phyloP scores from a whole-genome alignment of 2,888 invertebrate genomes.

The Adineta ricciae region DNA sequence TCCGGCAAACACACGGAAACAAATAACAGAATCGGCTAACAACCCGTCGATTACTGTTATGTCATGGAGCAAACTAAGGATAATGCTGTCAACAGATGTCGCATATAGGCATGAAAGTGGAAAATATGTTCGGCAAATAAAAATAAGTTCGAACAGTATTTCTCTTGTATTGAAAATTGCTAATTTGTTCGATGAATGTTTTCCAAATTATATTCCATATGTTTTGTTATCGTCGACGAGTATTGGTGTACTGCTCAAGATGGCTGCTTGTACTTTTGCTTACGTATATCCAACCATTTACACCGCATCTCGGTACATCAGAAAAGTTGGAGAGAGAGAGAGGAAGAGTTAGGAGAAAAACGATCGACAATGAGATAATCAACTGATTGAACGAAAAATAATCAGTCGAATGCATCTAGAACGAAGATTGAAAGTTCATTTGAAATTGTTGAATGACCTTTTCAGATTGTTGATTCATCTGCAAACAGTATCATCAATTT shows the following conservation, averaged over 20 bases:
- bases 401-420: neutral
- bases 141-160: too few relatives aligned
- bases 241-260: neutral
- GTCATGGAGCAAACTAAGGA: too few relatives aligned
- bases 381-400: neutral
- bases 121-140: too few relatives aligned
- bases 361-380: neutral
- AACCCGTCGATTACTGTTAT: neutral
- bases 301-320: neutral
- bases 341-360: neutral
- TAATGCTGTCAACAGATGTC: neutral
- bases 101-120: neutral
- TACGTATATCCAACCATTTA: neutral
- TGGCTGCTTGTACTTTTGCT: neutral
- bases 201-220: too few relatives aligned
- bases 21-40: neutral
- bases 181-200: neutral
- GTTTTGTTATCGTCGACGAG: neutral
- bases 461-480: constrained; percentile 9
- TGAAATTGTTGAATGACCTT: neutral
- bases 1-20: neutral
- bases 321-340: neutral
- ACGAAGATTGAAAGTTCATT: neutral
- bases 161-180: neutral
- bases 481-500: neutral